A percentile compares a stretch with the other conserved stretches of the same genome.
Evolutionary conservation across 2,113 vertebrate species (phyloP).

Genomic region (Ctenodactylus gundi): DNA sequence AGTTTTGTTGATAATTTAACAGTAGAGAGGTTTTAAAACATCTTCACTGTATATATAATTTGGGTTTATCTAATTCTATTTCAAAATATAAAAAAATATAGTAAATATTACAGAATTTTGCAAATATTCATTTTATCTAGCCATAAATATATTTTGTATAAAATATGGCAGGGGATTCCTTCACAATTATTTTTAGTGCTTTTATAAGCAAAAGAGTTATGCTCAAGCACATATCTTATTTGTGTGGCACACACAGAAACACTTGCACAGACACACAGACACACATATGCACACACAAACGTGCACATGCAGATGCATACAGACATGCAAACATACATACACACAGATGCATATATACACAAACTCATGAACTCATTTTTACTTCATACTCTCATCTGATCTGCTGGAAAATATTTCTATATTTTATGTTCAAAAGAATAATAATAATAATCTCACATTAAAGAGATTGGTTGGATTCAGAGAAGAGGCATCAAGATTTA

Average conservation of each 20-base stretch:
- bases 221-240: not conserved
- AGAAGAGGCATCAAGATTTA: too few relatives aligned
- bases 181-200: not conserved
- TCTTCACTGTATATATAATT: too few relatives aligned
- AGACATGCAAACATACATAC: not conserved
- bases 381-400: not conserved
- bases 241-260: too few relatives aligned
- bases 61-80: not conserved
- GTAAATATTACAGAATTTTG: too few relatives aligned
- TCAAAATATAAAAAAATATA: too few relatives aligned
- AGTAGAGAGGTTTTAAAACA: not conserved
- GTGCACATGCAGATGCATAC: too few relatives aligned
- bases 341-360: not conserved
- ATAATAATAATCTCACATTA: not conserved
- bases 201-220: not conserved
- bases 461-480: too few relatives aligned
- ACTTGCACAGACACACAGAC: not conserved
- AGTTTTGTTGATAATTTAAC: too few relatives aligned
- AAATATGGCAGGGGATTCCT: not conserved
- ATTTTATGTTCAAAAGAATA: not conserved
- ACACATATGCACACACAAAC: not conserved
- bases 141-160: not conserved
- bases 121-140: not conserved
- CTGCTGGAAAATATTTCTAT: not conserved
- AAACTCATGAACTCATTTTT: fast-evolving